Evolutionary conservation across 2,113 vertebrate species (phyloP).

Genomic region (Rhea americana): DNA sequence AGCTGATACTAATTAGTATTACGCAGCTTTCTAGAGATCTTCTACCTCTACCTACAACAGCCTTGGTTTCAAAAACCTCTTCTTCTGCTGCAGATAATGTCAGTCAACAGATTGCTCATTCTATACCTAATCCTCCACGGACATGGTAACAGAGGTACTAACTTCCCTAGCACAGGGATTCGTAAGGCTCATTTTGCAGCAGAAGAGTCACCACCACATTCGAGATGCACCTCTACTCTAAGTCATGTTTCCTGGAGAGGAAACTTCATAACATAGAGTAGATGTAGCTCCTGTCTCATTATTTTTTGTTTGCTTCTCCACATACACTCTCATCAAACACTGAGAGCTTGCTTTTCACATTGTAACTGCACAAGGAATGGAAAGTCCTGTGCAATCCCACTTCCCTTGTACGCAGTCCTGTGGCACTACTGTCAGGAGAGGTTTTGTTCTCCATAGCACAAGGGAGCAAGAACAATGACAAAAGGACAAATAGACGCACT

Average conservation of each 20-base stretch:
- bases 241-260: not conserved
- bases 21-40: slow-evolving; percentile 23
- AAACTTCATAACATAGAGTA: not conserved
- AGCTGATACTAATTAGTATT: not conserved
- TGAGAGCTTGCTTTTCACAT: not conserved
- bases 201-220: not conserved
- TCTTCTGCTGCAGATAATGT: not conserved
- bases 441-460: not conserved
- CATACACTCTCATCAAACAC: not conserved
- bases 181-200: not conserved
- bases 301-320: not conserved
- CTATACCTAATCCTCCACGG: not conserved
- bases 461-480: not conserved
- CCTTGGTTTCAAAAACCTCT: not conserved
- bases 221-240: not conserved
- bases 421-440: not conserved
- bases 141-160: not conserved
- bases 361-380: not conserved
- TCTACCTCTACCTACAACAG: not conserved
- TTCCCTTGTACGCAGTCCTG: not conserved
- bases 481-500: not conserved
- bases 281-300: not conserved
- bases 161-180: not conserved
- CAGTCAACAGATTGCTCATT: not conserved
- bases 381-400: not conserved